A percentile compares a stretch with the other conserved stretches of the same genome.
Evolutionary conservation across 2,113 vertebrate species (phyloP).

Genomic region (Indri indri): DNA sequence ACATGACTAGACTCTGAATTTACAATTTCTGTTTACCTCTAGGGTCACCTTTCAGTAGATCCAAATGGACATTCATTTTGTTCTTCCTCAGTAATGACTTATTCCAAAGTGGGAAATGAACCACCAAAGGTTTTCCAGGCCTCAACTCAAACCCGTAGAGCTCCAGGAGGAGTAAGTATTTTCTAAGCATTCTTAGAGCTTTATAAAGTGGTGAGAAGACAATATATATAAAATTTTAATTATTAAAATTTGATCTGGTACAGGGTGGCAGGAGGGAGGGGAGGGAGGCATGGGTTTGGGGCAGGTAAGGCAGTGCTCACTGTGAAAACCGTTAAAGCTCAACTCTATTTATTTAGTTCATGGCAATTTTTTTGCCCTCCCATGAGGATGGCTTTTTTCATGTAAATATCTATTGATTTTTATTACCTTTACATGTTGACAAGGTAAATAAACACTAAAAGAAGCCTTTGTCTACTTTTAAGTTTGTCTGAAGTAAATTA

Average conservation of each 20-base stretch:
- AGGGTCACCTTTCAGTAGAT: slow-evolving; percentile 89
- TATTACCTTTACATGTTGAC: not conserved
- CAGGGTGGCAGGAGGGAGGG: not conserved
- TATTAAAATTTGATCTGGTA: not conserved
- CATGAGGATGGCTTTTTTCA: not conserved
- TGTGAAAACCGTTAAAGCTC: not conserved
- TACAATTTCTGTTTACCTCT: slow-evolving; percentile 25
- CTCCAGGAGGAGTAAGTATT: slow-evolving; percentile 93
- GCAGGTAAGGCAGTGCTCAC: not conserved
- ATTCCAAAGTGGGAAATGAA: slow-evolving; percentile 92
- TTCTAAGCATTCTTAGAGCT: not conserved
- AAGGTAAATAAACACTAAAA: not conserved
- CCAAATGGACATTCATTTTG: slow-evolving; percentile 90
- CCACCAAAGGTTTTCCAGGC: slow-evolving; percentile 95
- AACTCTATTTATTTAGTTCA: not conserved
- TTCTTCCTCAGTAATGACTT: slow-evolving; percentile 95
- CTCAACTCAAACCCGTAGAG: slow-evolving; percentile 87
- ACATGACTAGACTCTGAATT: not conserved
- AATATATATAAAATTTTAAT: not conserved
- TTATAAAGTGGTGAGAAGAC: not conserved
- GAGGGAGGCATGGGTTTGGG: not conserved
- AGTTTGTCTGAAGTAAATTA: slow-evolving; percentile 24
- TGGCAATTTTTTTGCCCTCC: not conserved
- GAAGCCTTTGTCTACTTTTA: slow-evolving; percentile 15
- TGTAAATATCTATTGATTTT: not conserved